These are phyloP conservation scores for Mobula hypostoma DNA, from an alignment of 2,113 vertebrate species.

Conservation along the genomic window DNA sequence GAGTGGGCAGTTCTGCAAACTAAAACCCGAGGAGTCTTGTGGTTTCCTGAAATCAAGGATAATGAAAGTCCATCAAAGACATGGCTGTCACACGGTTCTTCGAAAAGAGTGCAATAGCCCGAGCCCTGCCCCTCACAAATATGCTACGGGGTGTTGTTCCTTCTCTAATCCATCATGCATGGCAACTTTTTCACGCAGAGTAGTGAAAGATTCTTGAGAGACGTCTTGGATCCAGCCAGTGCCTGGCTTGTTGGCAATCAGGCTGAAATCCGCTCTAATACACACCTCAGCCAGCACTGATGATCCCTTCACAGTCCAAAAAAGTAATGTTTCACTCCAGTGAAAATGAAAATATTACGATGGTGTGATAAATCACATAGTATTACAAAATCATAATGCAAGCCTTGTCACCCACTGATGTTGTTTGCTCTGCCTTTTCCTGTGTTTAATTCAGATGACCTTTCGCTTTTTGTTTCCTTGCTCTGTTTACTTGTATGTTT, in stretches of 20 bases:
- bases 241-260: not conserved
- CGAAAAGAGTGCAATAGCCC: not conserved
- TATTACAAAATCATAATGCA: constrained; percentile 17
- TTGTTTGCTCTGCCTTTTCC: not conserved
- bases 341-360: constrained; percentile 23
- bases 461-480: not conserved
- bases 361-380: not conserved
- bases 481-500: not conserved
- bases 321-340: constrained; percentile 9
- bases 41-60: not conserved
- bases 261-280: not conserved
- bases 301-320: not conserved
- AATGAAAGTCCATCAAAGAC: not conserved
- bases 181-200: not conserved
- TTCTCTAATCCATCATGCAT: constrained; percentile 12
- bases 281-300: not conserved
- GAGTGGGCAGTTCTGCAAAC: not conserved
- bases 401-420: not conserved
- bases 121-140: constrained; percentile 23
- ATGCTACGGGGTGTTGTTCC: not conserved
- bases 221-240: not conserved
- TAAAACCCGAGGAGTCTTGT: not conserved
- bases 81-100: not conserved
- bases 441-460: not conserved
- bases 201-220: not conserved